phyloP scores from a whole-genome alignment of 1,140 invertebrate genomes.

The Drosophila orena region DNA sequence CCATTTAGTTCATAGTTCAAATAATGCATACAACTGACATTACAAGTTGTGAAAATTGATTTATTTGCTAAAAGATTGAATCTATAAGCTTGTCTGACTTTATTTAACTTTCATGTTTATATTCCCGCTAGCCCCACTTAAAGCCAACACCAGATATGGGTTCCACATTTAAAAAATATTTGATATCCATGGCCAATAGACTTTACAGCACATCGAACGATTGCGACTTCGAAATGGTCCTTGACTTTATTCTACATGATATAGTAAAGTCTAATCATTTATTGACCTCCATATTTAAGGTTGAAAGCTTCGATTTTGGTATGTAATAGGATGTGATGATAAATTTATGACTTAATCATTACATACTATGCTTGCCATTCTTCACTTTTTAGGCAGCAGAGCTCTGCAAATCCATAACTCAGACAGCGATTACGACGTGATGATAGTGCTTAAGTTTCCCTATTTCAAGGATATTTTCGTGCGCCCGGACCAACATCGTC shows the following conservation, averaged over 20 bases:
- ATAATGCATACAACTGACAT: too few relatives aligned
- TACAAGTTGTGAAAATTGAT: too few relatives aligned
- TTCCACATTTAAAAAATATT: slow-evolving; percentile 38
- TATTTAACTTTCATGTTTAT: too few relatives aligned
- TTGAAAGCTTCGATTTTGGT: slow-evolving; percentile 37
- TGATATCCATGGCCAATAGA: slow-evolving; percentile 10
- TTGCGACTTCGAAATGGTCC: slow-evolving; percentile 31
- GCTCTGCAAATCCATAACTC: slow-evolving; percentile 34
- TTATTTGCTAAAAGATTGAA: too few relatives aligned
- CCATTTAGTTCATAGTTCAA: too few relatives aligned
- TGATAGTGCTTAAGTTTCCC: slow-evolving; percentile 51
- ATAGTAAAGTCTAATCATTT: slow-evolving; percentile 1
- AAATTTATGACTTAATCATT: background rate
- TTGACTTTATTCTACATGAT: slow-evolving; percentile 13
- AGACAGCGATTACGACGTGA: slow-evolving; percentile 46
- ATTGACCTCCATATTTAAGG: background rate
- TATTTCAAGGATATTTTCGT: slow-evolving; percentile 24
- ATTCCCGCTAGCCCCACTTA: background rate
- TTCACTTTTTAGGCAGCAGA: slow-evolving; percentile 38
- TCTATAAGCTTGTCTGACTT: too few relatives aligned
- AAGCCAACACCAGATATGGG: background rate
- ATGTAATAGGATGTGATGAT: background rate
- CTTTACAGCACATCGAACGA: background rate
- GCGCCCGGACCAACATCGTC: slow-evolving; percentile 23
- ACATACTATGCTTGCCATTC: too few relatives aligned